Conservation (phyloP, 30 jellyfish, hydroid and myxozoan genomes). For the Rhopilema esculentum region DNA sequence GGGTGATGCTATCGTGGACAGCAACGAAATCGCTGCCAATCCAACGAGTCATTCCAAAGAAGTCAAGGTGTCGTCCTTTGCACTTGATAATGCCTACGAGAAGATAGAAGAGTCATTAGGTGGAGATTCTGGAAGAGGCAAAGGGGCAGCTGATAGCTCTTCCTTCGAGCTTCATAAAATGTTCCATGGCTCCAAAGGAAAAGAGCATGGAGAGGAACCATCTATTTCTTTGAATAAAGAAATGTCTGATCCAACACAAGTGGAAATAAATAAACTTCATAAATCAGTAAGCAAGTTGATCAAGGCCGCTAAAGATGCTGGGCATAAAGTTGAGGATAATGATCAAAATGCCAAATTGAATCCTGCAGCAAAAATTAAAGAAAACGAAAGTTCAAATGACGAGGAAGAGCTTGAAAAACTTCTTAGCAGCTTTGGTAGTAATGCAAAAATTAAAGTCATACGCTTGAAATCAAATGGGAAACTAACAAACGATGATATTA, state of each 20-base stretch:
- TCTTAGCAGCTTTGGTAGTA: constrained; percentile 8
- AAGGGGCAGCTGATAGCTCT: constrained; percentile 26
- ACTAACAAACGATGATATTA: constrained; percentile 40
- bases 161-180: constrained; percentile 30
- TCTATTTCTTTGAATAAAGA: constrained; percentile 31
- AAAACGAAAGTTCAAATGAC: not conserved
- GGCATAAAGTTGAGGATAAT: not conserved
- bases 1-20: constrained; percentile 24
- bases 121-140: constrained; percentile 42
- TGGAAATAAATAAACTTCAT: constrained; percentile 35
- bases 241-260: constrained; percentile 45
- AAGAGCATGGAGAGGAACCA: constrained; percentile 15
- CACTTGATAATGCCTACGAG: constrained; percentile 37
- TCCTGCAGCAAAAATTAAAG: not conserved
- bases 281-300: constrained; percentile 37
- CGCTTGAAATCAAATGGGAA: constrained; percentile 42
- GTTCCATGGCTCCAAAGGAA: constrained; percentile 38
- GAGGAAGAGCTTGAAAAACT: constrained; percentile 17
- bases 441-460: constrained; percentile 41
- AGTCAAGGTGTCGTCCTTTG: not conserved
- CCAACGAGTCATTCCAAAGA: not conserved
- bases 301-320: constrained; percentile 50
- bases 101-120: constrained; percentile 29
- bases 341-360: not conserved
- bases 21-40: not conserved